Base-by-base conservation (phyloP, 2,888 invertebrate species). In the Portevinia maculata region DNA sequence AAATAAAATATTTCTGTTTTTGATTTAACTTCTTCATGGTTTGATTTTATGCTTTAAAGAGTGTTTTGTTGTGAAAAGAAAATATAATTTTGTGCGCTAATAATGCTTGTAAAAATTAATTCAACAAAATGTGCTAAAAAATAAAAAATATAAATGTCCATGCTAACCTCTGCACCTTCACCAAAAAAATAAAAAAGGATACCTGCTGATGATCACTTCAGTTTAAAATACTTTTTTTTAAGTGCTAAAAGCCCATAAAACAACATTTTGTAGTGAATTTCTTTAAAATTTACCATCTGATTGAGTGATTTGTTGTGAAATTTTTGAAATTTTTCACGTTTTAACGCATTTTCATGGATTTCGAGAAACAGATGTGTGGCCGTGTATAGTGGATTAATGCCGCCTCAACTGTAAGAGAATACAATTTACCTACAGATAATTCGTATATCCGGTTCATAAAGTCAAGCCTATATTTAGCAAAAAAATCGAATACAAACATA, bases 401-500 rank as follows among this genome's bases (percentile, higher is more conserved):
- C 60, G 65, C 52, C 69, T 39, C 64, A 76, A 71, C 71, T 62
- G 78, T 78, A 83, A 83, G 78, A 65, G 37, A 53, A 19, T 34
- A 19, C 13, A 65, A 41, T 76, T 76, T 32, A 62, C 60, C 76
- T 57, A 34, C 57, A 67, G 76, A 70, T 78, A 78, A 83, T 83
- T 76, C 83, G 78, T 71, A 83, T 83, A 83, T 83, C 83, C 83
- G 83, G 83, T 78, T 83, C 83, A 83, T 83, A 83, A 71, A 62
- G 41, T 62, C 83, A 67, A 67, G 83, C 73, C 78, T 83, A 83
- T 83, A 83, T 83, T 83, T 83, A 83, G 83, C 76, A n/a, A 76
- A 78, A 21, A n/a, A 28, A 39, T 76, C 59, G 60, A 76, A 71
- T 44, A 52, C 62, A 62, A 50, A n/a, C 34, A 67, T 55, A 62